A percentile compares a stretch with the other conserved stretches of the same genome.
phyloP scores from a whole-genome alignment of 2,797 vertebrate species.

The Danio tinwini region DNA sequence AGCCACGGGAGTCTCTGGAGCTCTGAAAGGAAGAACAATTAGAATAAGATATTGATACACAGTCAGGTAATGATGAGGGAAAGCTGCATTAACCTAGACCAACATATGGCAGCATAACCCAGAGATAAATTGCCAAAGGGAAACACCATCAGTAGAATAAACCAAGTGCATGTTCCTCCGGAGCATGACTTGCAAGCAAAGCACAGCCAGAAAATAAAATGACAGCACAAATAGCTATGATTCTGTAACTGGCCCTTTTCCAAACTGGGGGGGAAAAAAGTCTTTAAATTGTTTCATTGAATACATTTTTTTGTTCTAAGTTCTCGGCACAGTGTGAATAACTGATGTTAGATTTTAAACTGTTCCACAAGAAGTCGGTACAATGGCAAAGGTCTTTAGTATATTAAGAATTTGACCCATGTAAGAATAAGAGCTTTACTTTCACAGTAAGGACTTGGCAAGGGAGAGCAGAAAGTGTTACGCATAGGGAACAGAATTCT shows the following conservation, averaged over 20 bases:
- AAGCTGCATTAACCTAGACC: neutral
- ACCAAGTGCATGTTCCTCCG: neutral
- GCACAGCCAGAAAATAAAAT: conserved; percentile 1
- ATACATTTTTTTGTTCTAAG: neutral
- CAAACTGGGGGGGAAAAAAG: neutral
- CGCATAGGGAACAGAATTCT: neutral
- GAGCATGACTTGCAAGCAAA: conserved; percentile 17
- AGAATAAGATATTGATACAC: neutral
- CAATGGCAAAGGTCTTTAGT: neutral
- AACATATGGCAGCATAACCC: neutral
- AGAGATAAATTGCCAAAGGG: neutral
- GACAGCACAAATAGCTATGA: neutral
- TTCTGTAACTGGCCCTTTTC: conserved; percentile 2
- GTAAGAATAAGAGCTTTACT: neutral
- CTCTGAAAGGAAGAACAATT: neutral
- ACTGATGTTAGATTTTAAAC: neutral
- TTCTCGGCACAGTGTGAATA: conserved; percentile 19
- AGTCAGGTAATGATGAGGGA: neutral
- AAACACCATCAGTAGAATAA: neutral
- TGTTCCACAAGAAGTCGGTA: conserved; percentile 9
- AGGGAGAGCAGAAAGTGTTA: neutral
- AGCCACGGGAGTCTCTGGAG: neutral
- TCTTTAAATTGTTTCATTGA: conserved; percentile 3
- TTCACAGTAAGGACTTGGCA: neutral
- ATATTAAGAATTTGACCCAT: neutral